phyloP scores from a whole-genome alignment of 2,888 invertebrate species.

The Frankliniella fusca region DNA sequence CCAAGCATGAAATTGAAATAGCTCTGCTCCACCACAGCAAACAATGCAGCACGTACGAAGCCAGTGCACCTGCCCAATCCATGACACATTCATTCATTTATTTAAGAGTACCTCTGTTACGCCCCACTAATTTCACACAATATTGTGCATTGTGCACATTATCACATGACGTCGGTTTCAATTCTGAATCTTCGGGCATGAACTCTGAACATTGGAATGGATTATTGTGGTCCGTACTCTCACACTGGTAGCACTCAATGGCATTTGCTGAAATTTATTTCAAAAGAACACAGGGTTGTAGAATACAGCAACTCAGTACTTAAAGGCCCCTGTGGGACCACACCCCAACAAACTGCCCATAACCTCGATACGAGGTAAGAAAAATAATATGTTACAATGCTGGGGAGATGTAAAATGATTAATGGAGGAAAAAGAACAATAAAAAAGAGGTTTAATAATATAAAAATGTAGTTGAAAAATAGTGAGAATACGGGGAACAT shows the following conservation, averaged over 20 bases:
- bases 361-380: not conserved
- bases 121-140: conserved; percentile 88
- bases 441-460: not conserved
- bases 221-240: conserved; percentile 68
- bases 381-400: not conserved
- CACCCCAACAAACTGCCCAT: not conserved
- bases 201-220: conserved; percentile 83
- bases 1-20: not conserved
- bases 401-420: not conserved
- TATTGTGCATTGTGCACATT: conserved; percentile 78
- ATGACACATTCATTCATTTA: not conserved
- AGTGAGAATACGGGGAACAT: not conserved
- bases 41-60: not conserved
- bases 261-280: conserved; percentile 54
- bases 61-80: conserved; percentile 7
- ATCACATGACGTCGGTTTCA: conserved; percentile 67
- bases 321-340: not conserved
- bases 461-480: not conserved
- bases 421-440: not conserved
- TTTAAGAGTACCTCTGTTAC: conserved; percentile 4
- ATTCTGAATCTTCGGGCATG: conserved; percentile 61
- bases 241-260: conserved; percentile 84
- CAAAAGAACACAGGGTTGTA: not conserved
- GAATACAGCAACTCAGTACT: not conserved
- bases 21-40: not conserved